phyloP scores from a whole-genome alignment of 2,797 vertebrate genomes.

The Hydrolagus colliei region DNA sequence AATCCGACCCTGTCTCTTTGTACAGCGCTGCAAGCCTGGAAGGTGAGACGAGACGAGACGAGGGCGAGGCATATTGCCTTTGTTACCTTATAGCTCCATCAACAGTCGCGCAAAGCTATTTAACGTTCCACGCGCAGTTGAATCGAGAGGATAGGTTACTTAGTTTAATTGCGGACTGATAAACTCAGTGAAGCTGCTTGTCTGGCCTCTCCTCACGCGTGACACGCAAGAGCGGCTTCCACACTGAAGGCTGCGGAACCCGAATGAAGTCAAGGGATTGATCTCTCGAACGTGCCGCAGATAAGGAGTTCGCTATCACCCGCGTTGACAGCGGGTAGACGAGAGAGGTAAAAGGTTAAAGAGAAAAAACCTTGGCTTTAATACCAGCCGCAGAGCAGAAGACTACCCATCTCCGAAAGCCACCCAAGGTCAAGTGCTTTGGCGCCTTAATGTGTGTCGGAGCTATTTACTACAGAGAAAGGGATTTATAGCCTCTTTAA shows the following conservation, averaged over 20 bases:
- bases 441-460: constrained; percentile 77
- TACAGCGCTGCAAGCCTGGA: too few relatives aligned
- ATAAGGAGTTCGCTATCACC: constrained; percentile 72
- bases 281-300: constrained; percentile 51
- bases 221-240: constrained; percentile 44
- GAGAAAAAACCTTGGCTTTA: constrained; percentile 55
- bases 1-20: too few relatives aligned
- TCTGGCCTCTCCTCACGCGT: constrained; percentile 42
- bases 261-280: constrained; percentile 36
- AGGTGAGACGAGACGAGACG: too few relatives aligned
- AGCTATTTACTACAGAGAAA: constrained; percentile 67
- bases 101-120: too few relatives aligned
- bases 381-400: constrained; percentile 70
- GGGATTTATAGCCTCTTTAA: constrained; percentile 60
- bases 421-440: constrained; percentile 80
- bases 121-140: too few relatives aligned
- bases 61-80: too few relatives aligned
- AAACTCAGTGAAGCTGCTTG: constrained; percentile 41
- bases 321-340: constrained; percentile 71
- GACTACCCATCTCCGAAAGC: constrained; percentile 58
- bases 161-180: background rate
- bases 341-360: constrained; percentile 51
- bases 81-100: too few relatives aligned
- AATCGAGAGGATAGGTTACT: background rate
- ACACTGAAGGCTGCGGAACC: constrained; percentile 42